Percentiles rank a stretch among this genome's conserved stretches.
Evolutionary conservation across 2,888 invertebrate species (phyloP).

Genomic region (Cyaniris semiargus): DNA sequence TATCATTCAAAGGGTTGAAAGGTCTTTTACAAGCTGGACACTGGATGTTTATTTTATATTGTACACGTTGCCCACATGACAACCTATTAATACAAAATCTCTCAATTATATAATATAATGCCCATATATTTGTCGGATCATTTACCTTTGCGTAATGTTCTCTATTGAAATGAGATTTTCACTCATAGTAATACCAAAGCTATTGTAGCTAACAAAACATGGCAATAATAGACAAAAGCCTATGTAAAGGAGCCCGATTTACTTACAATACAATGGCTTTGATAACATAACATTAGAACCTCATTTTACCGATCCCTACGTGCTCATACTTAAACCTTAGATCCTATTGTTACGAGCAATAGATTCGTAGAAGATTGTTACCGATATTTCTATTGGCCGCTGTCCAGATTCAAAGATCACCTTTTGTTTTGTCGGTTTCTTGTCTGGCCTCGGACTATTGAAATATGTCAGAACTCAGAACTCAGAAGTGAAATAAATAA

Average conservation of each 20-base stretch:
- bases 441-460: constrained; percentile 15
- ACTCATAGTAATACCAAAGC: neutral
- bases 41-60: neutral
- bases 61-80: neutral
- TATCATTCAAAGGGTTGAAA: neutral
- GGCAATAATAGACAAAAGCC: neutral
- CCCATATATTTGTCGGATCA: too few species aligned
- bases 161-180: too few species aligned
- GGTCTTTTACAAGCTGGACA: neutral
- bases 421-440: constrained; percentile 18
- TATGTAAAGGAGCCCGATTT: neutral
- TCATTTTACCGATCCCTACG: neutral
- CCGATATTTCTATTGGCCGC: neutral
- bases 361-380: neutral
- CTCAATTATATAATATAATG: too few species aligned
- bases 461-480: constrained; percentile 4
- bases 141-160: too few species aligned
- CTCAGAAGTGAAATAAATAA: neutral
- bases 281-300: neutral
- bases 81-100: too few species aligned
- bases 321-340: neutral
- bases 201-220: neutral
- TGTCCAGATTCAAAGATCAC: constrained; percentile 5
- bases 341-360: constrained; percentile 7
- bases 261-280: neutral